Conservation (phyloP, 2,888 invertebrate genomes). For the Sesia bembeciformis region DNA sequence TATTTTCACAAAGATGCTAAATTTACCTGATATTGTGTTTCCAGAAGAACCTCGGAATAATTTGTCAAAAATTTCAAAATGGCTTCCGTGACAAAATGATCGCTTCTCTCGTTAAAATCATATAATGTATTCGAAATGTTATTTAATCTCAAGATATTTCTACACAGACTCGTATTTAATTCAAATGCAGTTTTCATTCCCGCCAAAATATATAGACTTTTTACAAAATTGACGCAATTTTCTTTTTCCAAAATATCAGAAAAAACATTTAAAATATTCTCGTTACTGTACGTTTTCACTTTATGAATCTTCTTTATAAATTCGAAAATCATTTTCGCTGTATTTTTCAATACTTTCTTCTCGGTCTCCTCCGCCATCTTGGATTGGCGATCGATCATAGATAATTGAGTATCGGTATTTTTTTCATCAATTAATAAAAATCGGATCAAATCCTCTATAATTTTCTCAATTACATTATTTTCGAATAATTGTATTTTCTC, state of each 20-base stretch:
- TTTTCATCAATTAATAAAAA: slow-evolving; percentile 1
- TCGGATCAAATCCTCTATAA: slow-evolving; percentile 10
- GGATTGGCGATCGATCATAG: not conserved
- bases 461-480: slow-evolving; percentile 6
- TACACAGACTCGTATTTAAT: slow-evolving; percentile 9
- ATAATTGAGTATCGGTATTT: not conserved
- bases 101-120: slow-evolving; percentile 2
- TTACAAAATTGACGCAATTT: slow-evolving; percentile 1
- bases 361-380: not conserved
- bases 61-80: slow-evolving; percentile 24
- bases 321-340: slow-evolving; percentile 9
- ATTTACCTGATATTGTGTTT: slow-evolving; percentile 24
- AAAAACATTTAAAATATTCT: slow-evolving; percentile 3
- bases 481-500: slow-evolving; percentile 35
- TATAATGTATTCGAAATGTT: slow-evolving; percentile 13
- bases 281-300: not conserved
- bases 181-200: slow-evolving; percentile 9
- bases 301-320: slow-evolving; percentile 14
- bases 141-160: slow-evolving; percentile 10
- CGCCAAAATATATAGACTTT: slow-evolving; percentile 12
- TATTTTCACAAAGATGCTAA: no score
- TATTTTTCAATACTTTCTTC: slow-evolving; percentile 10
- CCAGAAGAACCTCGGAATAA: slow-evolving; percentile 21
- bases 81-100: slow-evolving; percentile 13
- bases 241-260: slow-evolving; percentile 4